Evolutionary conservation across 2,888 invertebrate genomes (phyloP).

Genomic region (Diarsia mendica): DNA sequence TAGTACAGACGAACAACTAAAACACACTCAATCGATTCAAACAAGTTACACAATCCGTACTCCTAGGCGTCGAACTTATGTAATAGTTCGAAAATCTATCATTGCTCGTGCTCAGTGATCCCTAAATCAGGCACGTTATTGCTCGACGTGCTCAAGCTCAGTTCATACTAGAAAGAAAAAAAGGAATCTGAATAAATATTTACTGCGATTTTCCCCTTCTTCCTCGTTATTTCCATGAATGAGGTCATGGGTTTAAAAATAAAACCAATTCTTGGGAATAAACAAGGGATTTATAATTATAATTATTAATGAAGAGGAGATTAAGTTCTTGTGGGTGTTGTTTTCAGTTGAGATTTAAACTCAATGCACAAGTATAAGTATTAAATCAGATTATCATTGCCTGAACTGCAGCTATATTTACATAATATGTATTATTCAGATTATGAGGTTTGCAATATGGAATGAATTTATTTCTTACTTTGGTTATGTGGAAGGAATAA

Average conservation of each 20-base stretch:
- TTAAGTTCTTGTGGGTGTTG: neutral
- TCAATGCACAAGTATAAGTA: neutral
- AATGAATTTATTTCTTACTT: too few relatives aligned
- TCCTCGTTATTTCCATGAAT: slow-evolving; percentile 40
- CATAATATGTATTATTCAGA: too few relatives aligned
- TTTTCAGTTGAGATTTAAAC: neutral
- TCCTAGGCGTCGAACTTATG: neutral
- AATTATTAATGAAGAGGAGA: neutral
- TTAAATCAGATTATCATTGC: too few relatives aligned
- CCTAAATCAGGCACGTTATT: slow-evolving; percentile 32
- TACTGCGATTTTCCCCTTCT: slow-evolving; percentile 14
- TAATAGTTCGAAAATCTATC: slow-evolving; percentile 42
- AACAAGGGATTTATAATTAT: neutral
- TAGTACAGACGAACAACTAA: neutral
- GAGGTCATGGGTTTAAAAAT: slow-evolving; percentile 18
- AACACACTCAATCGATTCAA: slow-evolving; percentile 10
- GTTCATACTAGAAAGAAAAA: slow-evolving; percentile 16
- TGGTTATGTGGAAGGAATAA: too few relatives aligned
- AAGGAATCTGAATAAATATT: slow-evolving; percentile 44
- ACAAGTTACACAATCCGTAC: slow-evolving; percentile 15
- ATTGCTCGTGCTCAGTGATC: slow-evolving; percentile 45
- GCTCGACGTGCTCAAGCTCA: slow-evolving; percentile 38
- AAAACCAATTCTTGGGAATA: slow-evolving; percentile 3
- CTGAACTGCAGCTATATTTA: too few relatives aligned
- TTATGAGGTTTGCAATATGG: too few relatives aligned